Base-by-base conservation (phyloP, 2,888 invertebrate genomes). In the Arrhopalites spinosus region DNA sequence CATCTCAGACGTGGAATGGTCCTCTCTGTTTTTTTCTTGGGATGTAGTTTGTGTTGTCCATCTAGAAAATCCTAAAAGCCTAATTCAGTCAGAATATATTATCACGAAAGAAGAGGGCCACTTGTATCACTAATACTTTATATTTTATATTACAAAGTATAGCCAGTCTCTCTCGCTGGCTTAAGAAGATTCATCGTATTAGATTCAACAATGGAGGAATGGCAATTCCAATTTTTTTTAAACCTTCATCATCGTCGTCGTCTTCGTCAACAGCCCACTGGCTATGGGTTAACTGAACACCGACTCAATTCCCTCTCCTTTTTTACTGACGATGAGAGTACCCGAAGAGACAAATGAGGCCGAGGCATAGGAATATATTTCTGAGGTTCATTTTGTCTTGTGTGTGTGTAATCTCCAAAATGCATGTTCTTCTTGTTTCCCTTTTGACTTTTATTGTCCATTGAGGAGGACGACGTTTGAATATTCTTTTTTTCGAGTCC, bases 271-370 rank as follows among this genome's bases (percentile, higher is more conserved):
- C 36, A 53, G 53, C 53, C 53, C 59, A 59, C 27, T 27, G 59
- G 59, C 59, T 59, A 59, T 59, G 59, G 59, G 59, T 59, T 59
- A 59, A 27, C 25, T 25, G 25, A 23, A 59, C 59, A 59, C 59
- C 13, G 15, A 23, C 59, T 59, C 59, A 11, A 13, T 2, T 59
- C 59, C 25, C 27, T 25, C 59, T 8, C 23, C 13, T 59, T 23
- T n/a, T 59, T 23, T 59, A n/a, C 25, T 59, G 25, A 11, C 13
- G 20, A 11, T 25, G 59, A 25, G 25, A 25, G 25, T 20, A 23
- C 23, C 59, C 27, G 59, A 59, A 27, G 25, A 27, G 59, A 59
- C 59, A 59, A 59, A 59, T 59, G 59, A 59, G 59, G 59, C 23
- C 59, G 59, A 23, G 59, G 23, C 8, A 23, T 53, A 20, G 11